phyloP scores from a whole-genome alignment of 2,113 vertebrate species.

The Anolis carolinensis region DNA sequence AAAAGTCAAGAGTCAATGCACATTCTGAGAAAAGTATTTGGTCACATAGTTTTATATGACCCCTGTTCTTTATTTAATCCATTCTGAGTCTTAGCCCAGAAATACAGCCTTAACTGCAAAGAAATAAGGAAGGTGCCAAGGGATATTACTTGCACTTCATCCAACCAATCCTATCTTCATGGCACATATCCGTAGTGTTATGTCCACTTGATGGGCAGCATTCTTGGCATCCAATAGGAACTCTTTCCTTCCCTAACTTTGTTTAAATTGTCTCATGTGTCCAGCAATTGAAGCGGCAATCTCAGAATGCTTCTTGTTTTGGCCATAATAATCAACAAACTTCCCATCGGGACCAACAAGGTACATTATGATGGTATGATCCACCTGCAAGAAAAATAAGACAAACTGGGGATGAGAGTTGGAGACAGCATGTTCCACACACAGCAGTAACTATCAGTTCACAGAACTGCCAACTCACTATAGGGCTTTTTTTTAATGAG shows the following conservation, averaged over 20 bases:
- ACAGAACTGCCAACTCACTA: neutral
- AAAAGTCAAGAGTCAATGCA: rapidly evolving
- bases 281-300: slow-evolving; percentile 84
- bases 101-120: slow-evolving; percentile 2
- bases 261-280: slow-evolving; percentile 86
- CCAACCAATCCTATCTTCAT: neutral
- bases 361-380: slow-evolving; percentile 99
- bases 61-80: neutral
- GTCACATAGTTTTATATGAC: neutral
- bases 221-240: neutral
- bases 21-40: neutral
- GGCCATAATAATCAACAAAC: slow-evolving; percentile 93
- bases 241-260: slow-evolving; percentile 19
- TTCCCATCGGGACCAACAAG: slow-evolving; percentile 89
- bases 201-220: neutral
- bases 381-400: slow-evolving; percentile 81
- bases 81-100: neutral
- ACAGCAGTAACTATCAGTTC: neutral
- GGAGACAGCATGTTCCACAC: neutral
- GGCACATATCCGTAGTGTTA: neutral
- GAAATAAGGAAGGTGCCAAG: neutral
- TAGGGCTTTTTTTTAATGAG: neutral
- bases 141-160: neutral
- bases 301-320: slow-evolving; percentile 88
- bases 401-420: rapidly evolving